Conservation (phyloP, 2,113 vertebrate genomes). For the Lanius ludovicianus region DNA sequence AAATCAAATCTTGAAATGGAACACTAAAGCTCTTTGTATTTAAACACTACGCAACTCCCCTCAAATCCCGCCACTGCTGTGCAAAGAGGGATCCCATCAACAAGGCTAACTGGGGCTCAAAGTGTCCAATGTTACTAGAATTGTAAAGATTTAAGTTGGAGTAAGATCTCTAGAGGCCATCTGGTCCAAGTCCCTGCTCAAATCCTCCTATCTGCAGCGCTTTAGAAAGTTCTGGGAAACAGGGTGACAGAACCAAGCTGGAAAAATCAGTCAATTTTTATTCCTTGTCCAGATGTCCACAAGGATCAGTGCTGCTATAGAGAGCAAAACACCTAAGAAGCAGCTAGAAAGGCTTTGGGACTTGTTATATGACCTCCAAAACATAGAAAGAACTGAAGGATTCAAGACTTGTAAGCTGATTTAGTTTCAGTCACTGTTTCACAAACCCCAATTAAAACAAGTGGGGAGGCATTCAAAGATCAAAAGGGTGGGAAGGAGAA, state of each 20-base stretch:
- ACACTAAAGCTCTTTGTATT: neutral
- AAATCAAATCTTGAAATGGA: neutral
- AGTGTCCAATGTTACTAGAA: neutral
- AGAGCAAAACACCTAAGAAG: neutral
- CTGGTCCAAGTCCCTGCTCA: neutral
- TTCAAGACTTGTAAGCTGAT: neutral
- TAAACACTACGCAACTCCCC: neutral
- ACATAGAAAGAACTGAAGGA: neutral
- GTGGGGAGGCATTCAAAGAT: neutral
- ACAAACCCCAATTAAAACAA: neutral
- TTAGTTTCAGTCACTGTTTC: neutral
- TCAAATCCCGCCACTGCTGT: neutral
- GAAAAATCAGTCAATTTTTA: neutral
- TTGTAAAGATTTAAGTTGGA: neutral
- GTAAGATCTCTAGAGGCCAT: neutral
- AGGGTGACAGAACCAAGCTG: neutral
- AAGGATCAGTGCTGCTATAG: neutral
- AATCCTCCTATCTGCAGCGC: neutral
- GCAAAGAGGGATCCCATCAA: neutral
- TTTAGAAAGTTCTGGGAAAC: neutral
- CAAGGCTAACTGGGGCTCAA: neutral
- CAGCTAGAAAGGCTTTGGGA: neutral
- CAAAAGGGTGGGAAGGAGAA: neutral
- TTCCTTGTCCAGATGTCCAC: neutral
- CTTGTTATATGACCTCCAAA: neutral